Base-by-base conservation (phyloP, 2,113 vertebrate genomes). In the Oostethus manadensis region DNA sequence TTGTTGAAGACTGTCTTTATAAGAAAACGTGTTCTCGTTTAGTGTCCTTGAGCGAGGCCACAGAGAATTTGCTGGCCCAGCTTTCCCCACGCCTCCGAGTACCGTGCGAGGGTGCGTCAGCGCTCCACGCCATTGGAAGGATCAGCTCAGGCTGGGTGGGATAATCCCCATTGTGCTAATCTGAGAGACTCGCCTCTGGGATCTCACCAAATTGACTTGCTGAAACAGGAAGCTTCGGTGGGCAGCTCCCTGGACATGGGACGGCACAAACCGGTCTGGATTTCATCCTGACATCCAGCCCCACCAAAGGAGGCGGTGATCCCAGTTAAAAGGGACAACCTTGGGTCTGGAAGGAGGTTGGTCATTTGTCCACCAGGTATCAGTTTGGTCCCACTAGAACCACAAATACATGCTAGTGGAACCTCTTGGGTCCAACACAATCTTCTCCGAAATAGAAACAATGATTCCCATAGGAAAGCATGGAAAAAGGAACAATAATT, bases 91-190 rank as follows among this genome's bases (percentile, higher is more conserved):
- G 51, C 35, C 21, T 46, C 15, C 51, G 46, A 57, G 65, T 59
- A 50, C 18, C 42, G 62, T 64, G 48, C 67, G 61, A 63, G 23
- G 58, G 18, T 55, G 58, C 56, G 54, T 49, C 64, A 67, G 69
- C 21, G 63, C 38, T 45, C 70, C 68, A 60, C 56, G 69, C 70
- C 73, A 57, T 66, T 68, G 54, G 58, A 77, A 64, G 73, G 69
- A 78, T 82, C 74, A 80, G 61, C 77, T 66, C 62, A 33, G 68
- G 43, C 80, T 66, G 74, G 66, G 75, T 33, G 68, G 73, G 74
- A 82, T 90, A 82, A 85, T 88, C 80, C 77, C 60, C 71, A 81
- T 77, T 86, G 81, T 84, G 79, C 62, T 86, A 73, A 78, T 82
- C 82, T 78, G 62, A 84, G 79, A 77, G 64, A 72, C 66, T 66